phyloP scores from a whole-genome alignment of 2,888 invertebrate species.

The Sinhomidia bicolor region DNA sequence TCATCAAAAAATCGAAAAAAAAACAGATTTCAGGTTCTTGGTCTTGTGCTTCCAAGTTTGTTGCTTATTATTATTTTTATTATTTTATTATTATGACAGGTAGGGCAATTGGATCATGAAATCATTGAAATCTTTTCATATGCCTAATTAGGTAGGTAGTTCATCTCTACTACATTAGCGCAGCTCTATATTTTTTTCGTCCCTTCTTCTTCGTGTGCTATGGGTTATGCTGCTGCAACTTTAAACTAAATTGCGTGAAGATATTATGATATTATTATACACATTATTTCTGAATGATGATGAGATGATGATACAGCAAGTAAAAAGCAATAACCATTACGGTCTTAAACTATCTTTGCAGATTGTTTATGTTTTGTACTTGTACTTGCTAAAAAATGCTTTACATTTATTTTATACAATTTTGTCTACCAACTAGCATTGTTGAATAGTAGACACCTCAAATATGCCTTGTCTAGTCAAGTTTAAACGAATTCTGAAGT shows the following conservation, averaged over 20 bases:
- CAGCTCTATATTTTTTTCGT: neutral
- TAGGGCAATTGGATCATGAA: conserved; percentile 64
- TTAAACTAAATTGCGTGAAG: neutral
- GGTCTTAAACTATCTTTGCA: neutral
- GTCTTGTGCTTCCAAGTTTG: neutral
- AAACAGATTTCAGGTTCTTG: neutral
- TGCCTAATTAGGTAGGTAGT: conserved; percentile 1
- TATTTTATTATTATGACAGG: neutral
- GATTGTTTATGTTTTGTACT: neutral
- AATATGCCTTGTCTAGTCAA: neutral
- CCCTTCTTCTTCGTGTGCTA: neutral
- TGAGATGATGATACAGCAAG: neutral
- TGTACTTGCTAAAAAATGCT: neutral
- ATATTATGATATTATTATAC: neutral
- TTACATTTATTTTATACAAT: too few relatives aligned
- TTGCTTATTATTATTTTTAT: neutral
- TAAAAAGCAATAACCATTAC: neutral
- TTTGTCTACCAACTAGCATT: too few relatives aligned
- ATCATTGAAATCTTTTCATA: conserved; percentile 19
- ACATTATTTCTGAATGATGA: neutral
- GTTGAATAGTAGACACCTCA: neutral
- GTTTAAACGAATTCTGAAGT: neutral
- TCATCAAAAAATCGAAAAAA: neutral
- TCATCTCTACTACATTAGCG: neutral
- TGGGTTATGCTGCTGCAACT: neutral